Evolutionary conservation across 2,113 vertebrate genomes (phyloP), one percentile per base, ranked within the genome.

Genomic region (Ctenomys sociabilis): DNA sequence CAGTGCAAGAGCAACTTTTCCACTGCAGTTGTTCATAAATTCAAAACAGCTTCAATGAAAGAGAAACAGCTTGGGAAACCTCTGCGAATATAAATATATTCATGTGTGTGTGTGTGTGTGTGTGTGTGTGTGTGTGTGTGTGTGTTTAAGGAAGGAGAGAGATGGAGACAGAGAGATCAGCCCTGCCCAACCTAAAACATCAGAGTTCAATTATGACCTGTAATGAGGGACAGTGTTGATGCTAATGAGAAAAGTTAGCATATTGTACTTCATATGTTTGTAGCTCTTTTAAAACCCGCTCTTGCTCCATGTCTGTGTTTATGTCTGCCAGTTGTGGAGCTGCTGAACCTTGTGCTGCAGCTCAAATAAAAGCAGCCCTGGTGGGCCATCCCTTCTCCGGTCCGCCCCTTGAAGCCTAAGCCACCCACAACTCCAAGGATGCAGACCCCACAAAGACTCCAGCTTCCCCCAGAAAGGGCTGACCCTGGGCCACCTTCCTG

Each of bases 1-100:
- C 72, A 26, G 5, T 1, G 61, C 90, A 85, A 61, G 87, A 49
- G 83, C 83, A 40, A 43, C 61, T 59, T 86, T 90, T 52, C 96
- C 86, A 17, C 66, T 16, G 54, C 35, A 57, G 70, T 75, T 61
- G 89, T 59, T 94, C 91, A 1, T 37, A 96, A 95, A 97, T 97
- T 94, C 93, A 72, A 97, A 96, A 86, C 97, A 96, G 97, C 95
- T 89, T 83, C 37, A 9, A 13, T 21, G 92, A 93, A 75, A 77
- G 83, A 86, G 82, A 35, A 91, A 63, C 80, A 90, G 88, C 68
- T 77, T 93, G 61, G 82, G 78, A 93, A 86, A 40, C 40, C 49
- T 73, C 88, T 80, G 68, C 52, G 95, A 68, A 24, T 49, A 73
- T 73, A 96, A 84, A 61, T 68, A 78, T 68, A 43, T 45, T 63